These are phyloP conservation scores for Tangara arthus DNA, from an alignment of 2,797 vertebrate genomes.

Conservation along the genomic window DNA sequence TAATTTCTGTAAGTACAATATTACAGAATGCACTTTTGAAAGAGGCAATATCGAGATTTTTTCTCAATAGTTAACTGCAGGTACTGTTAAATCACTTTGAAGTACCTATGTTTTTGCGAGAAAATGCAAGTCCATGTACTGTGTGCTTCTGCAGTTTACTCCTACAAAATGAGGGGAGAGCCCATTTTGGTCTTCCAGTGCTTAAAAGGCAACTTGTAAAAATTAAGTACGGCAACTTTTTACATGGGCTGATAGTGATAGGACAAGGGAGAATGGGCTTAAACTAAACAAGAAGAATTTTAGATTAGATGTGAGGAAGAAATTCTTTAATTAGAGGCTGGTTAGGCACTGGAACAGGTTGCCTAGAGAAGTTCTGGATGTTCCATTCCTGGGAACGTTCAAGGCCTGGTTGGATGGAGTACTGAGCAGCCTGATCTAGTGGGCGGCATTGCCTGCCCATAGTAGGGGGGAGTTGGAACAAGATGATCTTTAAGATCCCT, in stretches of 20 bases:
- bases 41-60: background rate
- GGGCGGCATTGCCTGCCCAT: rapidly evolving
- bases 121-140: background rate
- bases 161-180: background rate
- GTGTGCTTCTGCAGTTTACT: background rate
- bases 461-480: rapidly evolving
- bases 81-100: background rate
- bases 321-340: background rate
- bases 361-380: background rate
- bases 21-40: background rate
- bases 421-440: background rate
- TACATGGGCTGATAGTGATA: background rate
- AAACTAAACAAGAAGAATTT: background rate
- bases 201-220: background rate
- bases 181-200: background rate
- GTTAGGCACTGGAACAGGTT: background rate
- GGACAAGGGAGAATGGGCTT: background rate
- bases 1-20: background rate
- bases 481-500: background rate
- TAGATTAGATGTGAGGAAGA: background rate
- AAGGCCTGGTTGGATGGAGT: background rate
- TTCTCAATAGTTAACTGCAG: background rate
- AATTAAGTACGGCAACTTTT: background rate
- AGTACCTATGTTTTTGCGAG: background rate
- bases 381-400: background rate